These are phyloP conservation scores for Aradophagus sp. DNA, from an alignment of 1,140 invertebrate species.

Conservation along the genomic window DNA sequence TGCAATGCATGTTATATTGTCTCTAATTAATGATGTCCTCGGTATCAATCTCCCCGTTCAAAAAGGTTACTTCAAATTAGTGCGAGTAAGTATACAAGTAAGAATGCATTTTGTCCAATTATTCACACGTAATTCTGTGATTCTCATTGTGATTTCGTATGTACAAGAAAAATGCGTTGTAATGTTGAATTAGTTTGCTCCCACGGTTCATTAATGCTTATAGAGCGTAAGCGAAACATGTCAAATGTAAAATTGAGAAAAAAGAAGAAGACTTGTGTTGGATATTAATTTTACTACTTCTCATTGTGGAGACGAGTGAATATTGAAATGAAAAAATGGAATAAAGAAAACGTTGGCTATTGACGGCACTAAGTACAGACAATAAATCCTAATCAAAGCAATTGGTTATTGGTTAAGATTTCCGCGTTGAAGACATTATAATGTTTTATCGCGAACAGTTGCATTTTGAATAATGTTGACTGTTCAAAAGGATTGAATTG, in stretches of 20 bases:
- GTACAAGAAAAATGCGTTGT: too few relatives aligned
- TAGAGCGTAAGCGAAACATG: too few relatives aligned
- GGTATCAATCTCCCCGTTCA: constrained; percentile 82
- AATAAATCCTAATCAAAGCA: constrained; percentile 45
- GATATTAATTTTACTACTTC: neutral
- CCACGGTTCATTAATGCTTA: too few relatives aligned
- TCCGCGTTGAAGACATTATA: constrained; percentile 44
- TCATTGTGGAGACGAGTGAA: neutral
- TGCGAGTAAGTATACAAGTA: constrained; percentile 76
- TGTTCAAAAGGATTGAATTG: too few relatives aligned
- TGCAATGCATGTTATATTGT: constrained; percentile 90
- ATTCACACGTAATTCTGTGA: neutral
- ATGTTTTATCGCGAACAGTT: constrained; percentile 3
- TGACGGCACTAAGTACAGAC: constrained; percentile 21
- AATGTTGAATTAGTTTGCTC: too few relatives aligned
- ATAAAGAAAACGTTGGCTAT: constrained; percentile 14
- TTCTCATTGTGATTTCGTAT: neutral
- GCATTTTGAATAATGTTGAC: too few relatives aligned
- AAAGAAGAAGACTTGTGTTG: neutral
- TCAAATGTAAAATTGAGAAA: too few relatives aligned
- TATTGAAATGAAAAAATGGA: constrained; percentile 6
- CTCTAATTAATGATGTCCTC: constrained; percentile 91
- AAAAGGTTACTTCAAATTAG: constrained; percentile 84
- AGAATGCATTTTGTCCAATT: constrained; percentile 6
- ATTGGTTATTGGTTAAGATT: constrained; percentile 35